Conservation (phyloP, 1,140 invertebrate species). For the Drosophila rhopaloa region DNA sequence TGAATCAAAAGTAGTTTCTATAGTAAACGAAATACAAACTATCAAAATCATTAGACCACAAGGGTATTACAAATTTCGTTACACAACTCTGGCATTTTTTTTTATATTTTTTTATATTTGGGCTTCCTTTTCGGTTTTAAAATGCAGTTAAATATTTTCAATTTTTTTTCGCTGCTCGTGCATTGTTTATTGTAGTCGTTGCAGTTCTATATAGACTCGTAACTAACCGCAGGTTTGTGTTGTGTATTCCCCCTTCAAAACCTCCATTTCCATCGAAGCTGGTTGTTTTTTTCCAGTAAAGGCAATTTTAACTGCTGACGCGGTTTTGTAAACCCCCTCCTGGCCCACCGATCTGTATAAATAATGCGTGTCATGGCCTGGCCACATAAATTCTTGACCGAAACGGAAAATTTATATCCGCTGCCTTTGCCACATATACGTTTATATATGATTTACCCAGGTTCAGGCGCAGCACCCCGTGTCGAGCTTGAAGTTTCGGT, state of each 20-base stretch:
- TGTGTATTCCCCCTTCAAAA: slow-evolving; percentile 43
- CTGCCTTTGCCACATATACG: slow-evolving; percentile 35
- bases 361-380: slow-evolving; percentile 76
- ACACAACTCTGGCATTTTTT: neutral
- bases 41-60: too few relatives aligned
- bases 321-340: slow-evolving; percentile 53
- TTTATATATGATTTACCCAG: slow-evolving; percentile 33
- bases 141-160: slow-evolving; percentile 76
- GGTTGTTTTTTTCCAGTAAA: slow-evolving; percentile 55
- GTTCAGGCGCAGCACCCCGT: slow-evolving; percentile 16
- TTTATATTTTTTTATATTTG: slow-evolving; percentile 13
- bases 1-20: too few relatives aligned
- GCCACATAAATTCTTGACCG: slow-evolving; percentile 77
- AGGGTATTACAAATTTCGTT: neutral
- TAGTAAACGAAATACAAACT: too few relatives aligned
- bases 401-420: slow-evolving; percentile 72
- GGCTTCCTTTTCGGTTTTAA: slow-evolving; percentile 44
- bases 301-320: slow-evolving; percentile 80
- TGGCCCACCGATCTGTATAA: slow-evolving; percentile 57
- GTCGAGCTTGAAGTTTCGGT: slow-evolving; percentile 55
- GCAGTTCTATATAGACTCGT: slow-evolving; percentile 78
- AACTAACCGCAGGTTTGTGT: slow-evolving; percentile 81
- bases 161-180: slow-evolving; percentile 45
- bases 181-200: slow-evolving; percentile 50
- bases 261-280: slow-evolving; percentile 46